Base-by-base conservation (phyloP, 1,140 invertebrate genomes). In the Probaryconus sp. region DNA sequence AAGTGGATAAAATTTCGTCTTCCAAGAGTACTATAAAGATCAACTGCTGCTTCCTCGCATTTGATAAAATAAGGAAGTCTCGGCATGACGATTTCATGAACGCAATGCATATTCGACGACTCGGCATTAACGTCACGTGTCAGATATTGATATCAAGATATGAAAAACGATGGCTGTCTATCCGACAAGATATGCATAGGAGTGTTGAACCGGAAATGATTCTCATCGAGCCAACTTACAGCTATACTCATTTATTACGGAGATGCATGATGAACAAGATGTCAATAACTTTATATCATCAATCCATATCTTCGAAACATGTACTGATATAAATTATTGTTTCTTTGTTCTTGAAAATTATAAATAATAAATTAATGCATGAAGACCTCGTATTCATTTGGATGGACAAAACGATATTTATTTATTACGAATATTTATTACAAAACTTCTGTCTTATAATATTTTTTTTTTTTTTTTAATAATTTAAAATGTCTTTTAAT, bases 161-260 rank as follows among this genome's bases (percentile, higher is more conserved):
- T 83, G 81, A 83, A 83, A 83, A 82, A 83, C 80, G 81, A 79
- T 76, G 69, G 69, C 75, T 81, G 78, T 61, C 75, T 64, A 43
- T 42, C 35, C 11, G 50, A 47, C 51, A 55, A 60, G 51, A 60
- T 70, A 70, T 68, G 73, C 68, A 63, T 58, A 13, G 35, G 42
- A 63, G 56, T 68, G 45, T 64, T 67, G 56, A 58, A 58, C 45
- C 48, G 64, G 71, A 69, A 69, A 64, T 64, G 45, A 69, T 67
- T 68, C 56, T 68, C 61, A 63, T 65, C 35, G 42, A 14, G 35
- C 24, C 28, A 74, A 74, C 71, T 68, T 51, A 42, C 53, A 56
- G 51, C 56, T 64, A 63, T 56, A 64, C 51, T 64, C 71, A 58
- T 69, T 64, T 69, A 60, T 75, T 64, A 64, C 51, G 10, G 40